A percentile compares a stretch with the other conserved stretches of the same genome.
Conservation (phyloP, 2,888 invertebrate genomes). For the Calephelis perditalis region DNA sequence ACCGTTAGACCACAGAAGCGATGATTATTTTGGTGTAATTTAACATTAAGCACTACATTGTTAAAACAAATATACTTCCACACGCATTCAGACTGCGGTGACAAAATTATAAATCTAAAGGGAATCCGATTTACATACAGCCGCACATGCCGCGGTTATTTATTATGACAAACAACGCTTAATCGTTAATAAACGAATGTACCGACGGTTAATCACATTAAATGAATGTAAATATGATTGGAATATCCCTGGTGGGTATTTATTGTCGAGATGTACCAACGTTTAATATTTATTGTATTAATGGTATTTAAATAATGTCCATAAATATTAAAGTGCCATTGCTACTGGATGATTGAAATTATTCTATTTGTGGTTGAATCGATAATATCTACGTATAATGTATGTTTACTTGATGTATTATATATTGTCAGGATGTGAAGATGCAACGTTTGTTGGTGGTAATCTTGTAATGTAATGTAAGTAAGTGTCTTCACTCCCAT, state of each 20-base stretch:
- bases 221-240: slow-evolving; percentile 4
- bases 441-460: no score
- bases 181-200: slow-evolving; percentile 25
- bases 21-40: no score
- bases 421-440: no score
- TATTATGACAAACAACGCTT: slow-evolving; percentile 25
- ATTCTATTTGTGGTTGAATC: background rate
- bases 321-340: background rate
- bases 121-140: slow-evolving; percentile 25
- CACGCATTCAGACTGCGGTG: background rate
- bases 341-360: background rate
- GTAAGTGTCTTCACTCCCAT: no score
- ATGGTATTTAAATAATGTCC: background rate
- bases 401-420: no score
- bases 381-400: no score
- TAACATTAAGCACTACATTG: no score
- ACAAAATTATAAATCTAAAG: slow-evolving; percentile 28
- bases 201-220: slow-evolving; percentile 16
- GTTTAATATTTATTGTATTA: slow-evolving; percentile 7
- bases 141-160: slow-evolving; percentile 25
- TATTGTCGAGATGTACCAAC: background rate
- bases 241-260: background rate
- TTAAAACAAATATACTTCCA: no score
- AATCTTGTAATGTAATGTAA: no score
- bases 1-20: no score